Evolutionary conservation across 2,888 invertebrate genomes (phyloP).

Genomic region (Tinea pellionella): DNA sequence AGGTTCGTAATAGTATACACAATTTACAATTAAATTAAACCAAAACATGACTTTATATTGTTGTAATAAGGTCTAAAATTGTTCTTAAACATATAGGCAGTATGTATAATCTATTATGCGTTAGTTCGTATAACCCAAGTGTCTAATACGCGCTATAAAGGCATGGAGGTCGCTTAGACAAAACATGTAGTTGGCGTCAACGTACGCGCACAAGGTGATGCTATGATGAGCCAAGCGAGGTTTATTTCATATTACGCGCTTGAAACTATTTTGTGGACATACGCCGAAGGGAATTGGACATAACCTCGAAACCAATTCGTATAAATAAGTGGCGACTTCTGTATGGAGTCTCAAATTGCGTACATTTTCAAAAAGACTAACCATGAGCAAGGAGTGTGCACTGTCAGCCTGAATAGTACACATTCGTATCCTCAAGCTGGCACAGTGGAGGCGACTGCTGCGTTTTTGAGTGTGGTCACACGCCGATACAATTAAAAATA

Average conservation of each 20-base stretch:
- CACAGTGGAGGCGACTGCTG: too few species aligned
- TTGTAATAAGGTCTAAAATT: neutral
- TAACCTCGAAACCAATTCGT: neutral
- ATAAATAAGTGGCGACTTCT: neutral
- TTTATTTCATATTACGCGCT: neutral
- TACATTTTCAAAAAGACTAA: too few species aligned
- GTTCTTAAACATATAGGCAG: neutral
- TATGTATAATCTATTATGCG: constrained; percentile 1
- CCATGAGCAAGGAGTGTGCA: too few species aligned
- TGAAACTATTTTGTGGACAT: neutral
- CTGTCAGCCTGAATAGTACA: too few species aligned
- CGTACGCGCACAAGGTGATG: constrained; percentile 65
- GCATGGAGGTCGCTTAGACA: constrained; percentile 60
- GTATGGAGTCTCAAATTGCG: neutral
- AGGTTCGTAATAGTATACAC: neutral
- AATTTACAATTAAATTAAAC: neutral
- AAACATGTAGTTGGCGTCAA: constrained; percentile 64
- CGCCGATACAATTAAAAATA: too few species aligned
- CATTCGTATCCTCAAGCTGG: too few species aligned
- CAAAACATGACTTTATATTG: neutral
- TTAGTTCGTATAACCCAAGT: neutral
- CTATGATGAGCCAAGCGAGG: constrained; percentile 10
- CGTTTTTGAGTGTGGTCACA: too few species aligned
- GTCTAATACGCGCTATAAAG: constrained; percentile 42
- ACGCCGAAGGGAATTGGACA: neutral